These are phyloP conservation scores for Cremastinae sp. DNA, from an alignment of 2,888 invertebrate species.

Conservation along the genomic window DNA sequence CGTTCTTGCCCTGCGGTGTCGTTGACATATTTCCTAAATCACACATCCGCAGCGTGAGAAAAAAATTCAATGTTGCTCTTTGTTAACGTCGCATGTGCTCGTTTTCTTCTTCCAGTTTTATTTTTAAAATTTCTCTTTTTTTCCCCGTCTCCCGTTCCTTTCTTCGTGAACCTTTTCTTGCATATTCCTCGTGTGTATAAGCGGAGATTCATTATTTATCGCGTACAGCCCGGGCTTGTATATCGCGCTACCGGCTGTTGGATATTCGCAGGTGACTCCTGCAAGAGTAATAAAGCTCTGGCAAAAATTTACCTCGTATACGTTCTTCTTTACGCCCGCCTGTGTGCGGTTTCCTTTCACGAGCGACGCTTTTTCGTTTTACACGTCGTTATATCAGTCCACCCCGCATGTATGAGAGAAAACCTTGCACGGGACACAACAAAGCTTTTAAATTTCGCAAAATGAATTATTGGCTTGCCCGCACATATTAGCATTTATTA, in stretches of 20 bases:
- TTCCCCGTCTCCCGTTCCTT: background rate
- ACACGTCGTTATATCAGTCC: constrained; percentile 39
- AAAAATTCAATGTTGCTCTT: constrained; percentile 53
- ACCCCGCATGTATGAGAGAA: constrained; percentile 16
- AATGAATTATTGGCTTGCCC: constrained; percentile 36
- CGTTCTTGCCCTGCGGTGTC: background rate
- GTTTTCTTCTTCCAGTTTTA: constrained; percentile 1
- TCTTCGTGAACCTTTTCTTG: constrained; percentile 2
- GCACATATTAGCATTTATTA: background rate
- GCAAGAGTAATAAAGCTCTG: constrained; percentile 54
- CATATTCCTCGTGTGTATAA: constrained; percentile 38
- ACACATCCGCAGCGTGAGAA: constrained; percentile 13
- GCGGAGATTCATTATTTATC: constrained; percentile 61
- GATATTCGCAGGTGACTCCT: constrained; percentile 54
- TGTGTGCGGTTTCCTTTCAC: constrained; percentile 34
- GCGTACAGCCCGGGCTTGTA: constrained; percentile 40
- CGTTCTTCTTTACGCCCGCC: background rate
- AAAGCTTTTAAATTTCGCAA: constrained; percentile 31
- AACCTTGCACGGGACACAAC: constrained; percentile 30
- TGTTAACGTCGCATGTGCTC: constrained; percentile 26
- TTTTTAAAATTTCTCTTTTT: constrained; percentile 22
- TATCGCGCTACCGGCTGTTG: constrained; percentile 34
- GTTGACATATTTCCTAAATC: constrained; percentile 4
- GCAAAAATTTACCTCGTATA: constrained; percentile 33
- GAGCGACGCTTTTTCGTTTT: constrained; percentile 47